These are phyloP conservation scores for Drosophila tsacasi DNA, from an alignment of 1,140 invertebrate species.

Conservation along the genomic window DNA sequence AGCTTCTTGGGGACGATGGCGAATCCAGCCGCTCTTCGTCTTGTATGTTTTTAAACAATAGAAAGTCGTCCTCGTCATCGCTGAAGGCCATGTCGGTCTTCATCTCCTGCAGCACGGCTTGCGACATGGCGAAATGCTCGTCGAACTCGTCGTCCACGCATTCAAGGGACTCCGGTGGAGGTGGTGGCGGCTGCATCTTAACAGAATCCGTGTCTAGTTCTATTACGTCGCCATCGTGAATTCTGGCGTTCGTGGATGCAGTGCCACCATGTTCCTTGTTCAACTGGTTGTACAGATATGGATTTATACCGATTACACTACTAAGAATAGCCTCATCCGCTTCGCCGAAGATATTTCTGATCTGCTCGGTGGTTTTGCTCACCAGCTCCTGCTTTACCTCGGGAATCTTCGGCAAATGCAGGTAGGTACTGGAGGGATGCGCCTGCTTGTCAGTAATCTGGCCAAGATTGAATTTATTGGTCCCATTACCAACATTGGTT, in stretches of 20 bases:
- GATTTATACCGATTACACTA: constrained; percentile 42
- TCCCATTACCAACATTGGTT: background rate
- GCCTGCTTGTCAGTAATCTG: background rate
- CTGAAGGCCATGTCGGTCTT: constrained; percentile 64
- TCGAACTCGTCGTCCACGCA: constrained; percentile 45
- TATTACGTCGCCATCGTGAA: constrained; percentile 58
- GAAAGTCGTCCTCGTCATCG: constrained; percentile 25
- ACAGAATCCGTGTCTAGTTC: constrained; percentile 22
- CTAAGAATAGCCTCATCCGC: constrained; percentile 51
- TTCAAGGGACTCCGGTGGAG: background rate
- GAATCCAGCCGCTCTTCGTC: background rate
- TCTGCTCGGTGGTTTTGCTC: constrained; percentile 38
- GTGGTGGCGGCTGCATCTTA: background rate
- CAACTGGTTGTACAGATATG: constrained; percentile 51
- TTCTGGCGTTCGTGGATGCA: background rate
- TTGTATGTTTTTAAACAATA: background rate
- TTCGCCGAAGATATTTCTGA: constrained; percentile 68
- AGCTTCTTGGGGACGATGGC: constrained; percentile 7
- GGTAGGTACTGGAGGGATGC: background rate
- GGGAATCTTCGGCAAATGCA: constrained; percentile 67
- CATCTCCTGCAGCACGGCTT: constrained; percentile 64
- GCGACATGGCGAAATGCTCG: constrained; percentile 56
- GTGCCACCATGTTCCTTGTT: background rate
- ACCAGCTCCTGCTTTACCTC: constrained; percentile 62
- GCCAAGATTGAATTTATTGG: background rate